Conservation (phyloP, 2,888 invertebrate genomes). For the Halocaridina rubra region DNA sequence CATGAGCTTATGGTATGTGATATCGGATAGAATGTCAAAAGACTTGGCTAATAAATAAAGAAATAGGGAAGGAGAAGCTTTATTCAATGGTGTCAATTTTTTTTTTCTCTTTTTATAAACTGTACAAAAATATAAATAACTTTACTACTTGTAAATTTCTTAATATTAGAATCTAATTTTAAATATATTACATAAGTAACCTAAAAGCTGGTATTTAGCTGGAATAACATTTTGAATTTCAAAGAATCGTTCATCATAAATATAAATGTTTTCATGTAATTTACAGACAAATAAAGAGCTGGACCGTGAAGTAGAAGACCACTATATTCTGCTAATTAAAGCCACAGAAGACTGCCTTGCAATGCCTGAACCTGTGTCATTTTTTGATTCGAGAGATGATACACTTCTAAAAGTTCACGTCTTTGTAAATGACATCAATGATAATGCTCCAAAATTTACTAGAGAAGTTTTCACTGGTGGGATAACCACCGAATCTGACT, state of each 20-base stretch:
- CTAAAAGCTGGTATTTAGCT: too few relatives aligned
- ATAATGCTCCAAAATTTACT: slow-evolving; percentile 87
- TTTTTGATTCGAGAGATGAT: slow-evolving; percentile 73
- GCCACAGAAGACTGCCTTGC: slow-evolving; percentile 86
- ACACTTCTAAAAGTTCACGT: slow-evolving; percentile 71
- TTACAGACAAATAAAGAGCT: slow-evolving; percentile 74
- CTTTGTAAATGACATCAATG: slow-evolving; percentile 86
- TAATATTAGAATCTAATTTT: too few relatives aligned
- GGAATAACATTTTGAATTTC: not conserved
- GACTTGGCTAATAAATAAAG: too few relatives aligned
- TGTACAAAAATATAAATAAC: too few relatives aligned
- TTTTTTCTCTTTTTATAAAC: too few relatives aligned
- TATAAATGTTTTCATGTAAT: too few relatives aligned
- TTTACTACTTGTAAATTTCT: too few relatives aligned
- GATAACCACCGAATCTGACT: slow-evolving; percentile 91
- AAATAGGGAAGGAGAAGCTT: too few relatives aligned
- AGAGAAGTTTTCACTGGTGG: slow-evolving; percentile 90
- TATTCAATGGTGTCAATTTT: too few relatives aligned
- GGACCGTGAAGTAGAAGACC: slow-evolving; percentile 79
- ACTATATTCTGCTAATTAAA: slow-evolving; percentile 79
- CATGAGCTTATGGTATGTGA: slow-evolving; percentile 77
- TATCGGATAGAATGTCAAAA: too few relatives aligned
- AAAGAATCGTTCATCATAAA: not conserved
- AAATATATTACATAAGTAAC: too few relatives aligned
- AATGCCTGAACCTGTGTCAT: slow-evolving; percentile 73